phyloP scores from a whole-genome alignment of 2,113 vertebrate species.

The Antechinus flavipes region DNA sequence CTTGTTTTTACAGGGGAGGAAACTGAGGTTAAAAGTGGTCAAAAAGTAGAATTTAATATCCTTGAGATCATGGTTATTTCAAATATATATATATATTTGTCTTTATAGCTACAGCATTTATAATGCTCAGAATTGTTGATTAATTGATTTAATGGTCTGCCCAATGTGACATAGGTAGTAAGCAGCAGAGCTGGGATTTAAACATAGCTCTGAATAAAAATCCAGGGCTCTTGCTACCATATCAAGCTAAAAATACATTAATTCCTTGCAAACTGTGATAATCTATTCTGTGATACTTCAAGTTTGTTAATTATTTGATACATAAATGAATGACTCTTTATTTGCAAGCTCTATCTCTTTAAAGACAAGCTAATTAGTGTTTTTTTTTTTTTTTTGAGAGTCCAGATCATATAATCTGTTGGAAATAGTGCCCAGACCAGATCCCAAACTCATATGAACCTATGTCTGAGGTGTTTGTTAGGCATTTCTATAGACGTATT shows the following conservation, averaged over 20 bases:
- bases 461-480: slow-evolving; percentile 33
- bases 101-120: not conserved
- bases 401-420: slow-evolving; percentile 11
- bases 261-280: not conserved
- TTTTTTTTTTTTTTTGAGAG: slow-evolving; percentile 15
- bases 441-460: not conserved
- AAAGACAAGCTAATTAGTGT: slow-evolving; percentile 7
- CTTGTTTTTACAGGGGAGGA: not conserved
- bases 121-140: not conserved
- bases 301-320: slow-evolving; percentile 32
- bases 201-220: not conserved
- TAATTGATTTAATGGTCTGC: not conserved
- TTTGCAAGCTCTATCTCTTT: not conserved
- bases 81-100: not conserved
- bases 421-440: slow-evolving; percentile 8
- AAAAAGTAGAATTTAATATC: not conserved
- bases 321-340: not conserved
- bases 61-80: not conserved
- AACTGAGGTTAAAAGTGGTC: not conserved
- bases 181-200: not conserved
- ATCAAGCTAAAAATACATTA: slow-evolving; percentile 47
- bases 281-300: not conserved
- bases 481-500: slow-evolving; percentile 39
- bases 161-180: not conserved
- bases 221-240: slow-evolving; percentile 15